A percentile compares a stretch with the other conserved stretches of the same genome.
These are phyloP conservation scores for Trichopria drosophilae DNA, from an alignment of 2,888 invertebrate genomes.

Conservation along the genomic window DNA sequence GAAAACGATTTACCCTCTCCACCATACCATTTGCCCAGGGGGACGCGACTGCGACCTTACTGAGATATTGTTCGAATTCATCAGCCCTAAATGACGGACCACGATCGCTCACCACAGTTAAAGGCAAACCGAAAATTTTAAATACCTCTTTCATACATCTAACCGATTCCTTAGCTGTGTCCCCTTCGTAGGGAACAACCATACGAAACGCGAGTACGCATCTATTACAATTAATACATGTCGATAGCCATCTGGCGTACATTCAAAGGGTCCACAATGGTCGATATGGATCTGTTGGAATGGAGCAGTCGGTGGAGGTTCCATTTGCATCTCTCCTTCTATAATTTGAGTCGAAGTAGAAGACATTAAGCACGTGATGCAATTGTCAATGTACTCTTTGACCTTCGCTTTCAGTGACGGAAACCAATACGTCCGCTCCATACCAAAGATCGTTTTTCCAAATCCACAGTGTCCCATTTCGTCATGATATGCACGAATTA, in stretches of 20 bases:
- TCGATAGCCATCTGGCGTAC: constrained; percentile 10
- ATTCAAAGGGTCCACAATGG: constrained; percentile 19
- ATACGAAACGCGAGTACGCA: constrained; percentile 8
- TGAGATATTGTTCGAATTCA: constrained; percentile 3
- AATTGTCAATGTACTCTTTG: constrained; percentile 25
- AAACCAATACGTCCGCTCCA: constrained; percentile 26
- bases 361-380: constrained; percentile 20
- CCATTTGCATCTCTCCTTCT: constrained; percentile 15
- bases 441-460: constrained; percentile 16
- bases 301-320: constrained; percentile 4
- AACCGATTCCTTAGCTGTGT: background rate
- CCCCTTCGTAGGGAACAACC: constrained; percentile 2
- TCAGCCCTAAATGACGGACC: constrained; percentile 1
- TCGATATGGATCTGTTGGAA: constrained; percentile 19
- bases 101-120: constrained; percentile 8
- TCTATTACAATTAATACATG: constrained; percentile 14
- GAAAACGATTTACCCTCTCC: no score
- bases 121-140: background rate
- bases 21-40: no score
- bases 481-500: no score
- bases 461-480: constrained; percentile 17
- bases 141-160: background rate
- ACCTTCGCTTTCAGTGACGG: no score
- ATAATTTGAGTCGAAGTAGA: constrained; percentile 8
- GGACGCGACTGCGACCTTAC: constrained; percentile 6